phyloP scores from a whole-genome alignment of 2,888 invertebrate genomes.

The Aromia moschata region DNA sequence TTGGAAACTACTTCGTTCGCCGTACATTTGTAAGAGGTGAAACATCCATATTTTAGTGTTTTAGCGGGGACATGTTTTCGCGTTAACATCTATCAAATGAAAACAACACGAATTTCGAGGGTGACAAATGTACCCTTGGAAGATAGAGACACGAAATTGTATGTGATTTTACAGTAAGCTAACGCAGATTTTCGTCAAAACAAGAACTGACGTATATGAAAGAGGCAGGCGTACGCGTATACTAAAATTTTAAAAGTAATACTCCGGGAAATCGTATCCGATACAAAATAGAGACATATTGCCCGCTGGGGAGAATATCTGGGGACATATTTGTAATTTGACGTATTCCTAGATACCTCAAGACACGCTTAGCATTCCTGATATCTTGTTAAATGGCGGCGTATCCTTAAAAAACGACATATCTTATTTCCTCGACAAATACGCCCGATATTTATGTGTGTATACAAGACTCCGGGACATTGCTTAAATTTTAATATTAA shows the following conservation, averaged over 20 bases:
- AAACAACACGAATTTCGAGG: slow-evolving; percentile 37
- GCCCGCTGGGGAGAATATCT: slow-evolving; percentile 20
- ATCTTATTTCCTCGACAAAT: slow-evolving; percentile 15
- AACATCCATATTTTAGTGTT: slow-evolving; percentile 42
- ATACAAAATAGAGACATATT: slow-evolving; percentile 25
- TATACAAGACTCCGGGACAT: background rate
- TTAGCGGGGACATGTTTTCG: slow-evolving; percentile 37
- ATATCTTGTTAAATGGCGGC: slow-evolving; percentile 20
- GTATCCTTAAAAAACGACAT: slow-evolving; percentile 12
- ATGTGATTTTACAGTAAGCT: slow-evolving; percentile 10
- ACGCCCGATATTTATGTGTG: slow-evolving; percentile 9
- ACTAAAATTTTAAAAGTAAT: slow-evolving; percentile 21
- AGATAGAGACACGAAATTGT: slow-evolving; percentile 31
- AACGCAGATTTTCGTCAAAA: slow-evolving; percentile 10
- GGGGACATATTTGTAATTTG: slow-evolving; percentile 27
- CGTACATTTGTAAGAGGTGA: slow-evolving; percentile 35
- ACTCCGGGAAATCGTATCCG: slow-evolving; percentile 17
- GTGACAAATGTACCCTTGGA: slow-evolving; percentile 43
- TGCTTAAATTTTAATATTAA: slow-evolving; percentile 20
- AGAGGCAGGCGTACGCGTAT: background rate
- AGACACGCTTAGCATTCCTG: slow-evolving; percentile 24
- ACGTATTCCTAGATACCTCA: slow-evolving; percentile 25
- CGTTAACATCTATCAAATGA: slow-evolving; percentile 45
- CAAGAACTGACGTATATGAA: slow-evolving; percentile 5
- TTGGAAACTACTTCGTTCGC: slow-evolving; percentile 36